phyloP scores from a whole-genome alignment of 2,113 vertebrate species.

The Eulemur rufifrons region DNA sequence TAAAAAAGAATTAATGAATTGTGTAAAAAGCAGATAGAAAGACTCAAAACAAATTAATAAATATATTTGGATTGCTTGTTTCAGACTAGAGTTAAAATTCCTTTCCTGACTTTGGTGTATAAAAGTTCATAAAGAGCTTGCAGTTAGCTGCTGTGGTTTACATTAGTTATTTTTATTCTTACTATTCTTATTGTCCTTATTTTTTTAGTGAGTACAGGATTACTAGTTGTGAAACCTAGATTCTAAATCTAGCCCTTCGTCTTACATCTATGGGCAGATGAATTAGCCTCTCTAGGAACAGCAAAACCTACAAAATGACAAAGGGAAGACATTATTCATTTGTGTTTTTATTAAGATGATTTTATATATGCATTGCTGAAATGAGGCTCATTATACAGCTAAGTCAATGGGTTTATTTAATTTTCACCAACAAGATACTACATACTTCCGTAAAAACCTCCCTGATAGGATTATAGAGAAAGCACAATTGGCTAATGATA shows the following conservation, averaged over 20 bases:
- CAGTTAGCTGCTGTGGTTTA: not conserved
- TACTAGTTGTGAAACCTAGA: not conserved
- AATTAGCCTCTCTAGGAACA: not conserved
- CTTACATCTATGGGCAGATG: not conserved
- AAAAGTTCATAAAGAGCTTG: slow-evolving; percentile 21
- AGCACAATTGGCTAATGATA: not conserved
- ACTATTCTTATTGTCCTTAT: not conserved
- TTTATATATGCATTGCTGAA: not conserved
- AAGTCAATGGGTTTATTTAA: not conserved
- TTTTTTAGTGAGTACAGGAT: slow-evolving; percentile 22
- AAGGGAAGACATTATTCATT: not conserved
- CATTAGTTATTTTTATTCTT: slow-evolving; percentile 5
- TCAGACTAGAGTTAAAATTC: slow-evolving; percentile 22
- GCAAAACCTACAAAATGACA: not conserved
- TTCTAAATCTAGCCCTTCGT: not conserved
- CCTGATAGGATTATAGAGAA: not conserved
- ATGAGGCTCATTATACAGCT: not conserved
- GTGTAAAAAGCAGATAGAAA: not conserved
- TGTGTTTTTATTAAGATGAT: not conserved
- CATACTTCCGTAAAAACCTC: not conserved
- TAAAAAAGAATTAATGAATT: not conserved
- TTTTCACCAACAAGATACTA: not conserved
- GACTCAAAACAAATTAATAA: slow-evolving; percentile 48
- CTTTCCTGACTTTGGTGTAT: not conserved
- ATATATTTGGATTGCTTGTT: not conserved